Percentiles rank a stretch among this genome's conserved stretches.
Evolutionary conservation across 1,140 invertebrate species (phyloP).

Genomic region (Drosophila setifemur): DNA sequence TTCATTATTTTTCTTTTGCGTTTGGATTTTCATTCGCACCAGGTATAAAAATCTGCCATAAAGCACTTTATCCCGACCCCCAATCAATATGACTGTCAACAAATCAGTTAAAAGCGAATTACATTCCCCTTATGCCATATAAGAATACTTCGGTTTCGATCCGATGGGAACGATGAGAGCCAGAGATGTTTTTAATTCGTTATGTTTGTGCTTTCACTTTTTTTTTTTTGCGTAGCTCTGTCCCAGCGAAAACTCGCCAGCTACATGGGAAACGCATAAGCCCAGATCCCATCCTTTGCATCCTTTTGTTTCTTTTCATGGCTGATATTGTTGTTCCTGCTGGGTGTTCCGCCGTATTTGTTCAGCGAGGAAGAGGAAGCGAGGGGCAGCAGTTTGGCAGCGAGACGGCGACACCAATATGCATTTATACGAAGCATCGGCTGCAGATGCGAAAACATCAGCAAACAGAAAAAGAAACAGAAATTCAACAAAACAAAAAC

Average conservation of each 20-base stretch:
- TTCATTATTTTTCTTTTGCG: too few species aligned
- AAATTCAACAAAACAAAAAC: conserved; percentile 26
- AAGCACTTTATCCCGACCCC: conserved; percentile 12
- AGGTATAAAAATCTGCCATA: neutral
- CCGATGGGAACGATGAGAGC: neutral
- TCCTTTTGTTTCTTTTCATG: neutral
- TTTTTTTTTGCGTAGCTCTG: conserved; percentile 26
- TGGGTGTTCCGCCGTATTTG: conserved; percentile 43
- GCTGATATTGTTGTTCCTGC: conserved; percentile 26
- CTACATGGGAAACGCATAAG: conserved; percentile 51
- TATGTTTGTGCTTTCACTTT: conserved; percentile 17
- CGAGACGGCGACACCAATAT: conserved; percentile 51
- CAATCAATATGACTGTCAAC: conserved; percentile 8
- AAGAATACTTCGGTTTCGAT: conserved; percentile 36
- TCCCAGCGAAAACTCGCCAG: conserved; percentile 31
- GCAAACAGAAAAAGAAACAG: conserved; percentile 19
- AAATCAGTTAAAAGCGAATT: conserved; percentile 44
- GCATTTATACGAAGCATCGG: conserved; percentile 61
- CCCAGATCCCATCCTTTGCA: neutral
- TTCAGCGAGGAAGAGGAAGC: conserved; percentile 25
- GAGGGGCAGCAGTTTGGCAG: conserved; percentile 15
- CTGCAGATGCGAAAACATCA: conserved; percentile 44
- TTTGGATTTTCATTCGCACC: too few species aligned
- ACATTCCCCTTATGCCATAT: conserved; percentile 23
- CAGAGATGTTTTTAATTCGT: conserved; percentile 14